Evolutionary conservation across 1,140 invertebrate genomes (phyloP).

Genomic region (Copidosoma floridanum): DNA sequence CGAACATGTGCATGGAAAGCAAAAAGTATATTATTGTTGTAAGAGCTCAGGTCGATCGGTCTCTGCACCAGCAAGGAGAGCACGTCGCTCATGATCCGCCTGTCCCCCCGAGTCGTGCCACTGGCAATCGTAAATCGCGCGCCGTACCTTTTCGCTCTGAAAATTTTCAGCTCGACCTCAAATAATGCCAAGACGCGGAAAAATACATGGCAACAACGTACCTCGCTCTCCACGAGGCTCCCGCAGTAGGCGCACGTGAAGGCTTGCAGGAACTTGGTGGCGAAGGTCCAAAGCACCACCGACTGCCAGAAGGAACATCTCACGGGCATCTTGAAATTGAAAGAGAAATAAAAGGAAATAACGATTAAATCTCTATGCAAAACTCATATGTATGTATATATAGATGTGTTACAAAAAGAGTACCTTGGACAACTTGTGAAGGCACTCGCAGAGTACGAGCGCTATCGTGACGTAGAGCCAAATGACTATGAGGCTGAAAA

Average conservation of each 20-base stretch:
- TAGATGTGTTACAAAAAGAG: too few species aligned
- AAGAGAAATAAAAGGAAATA: too few species aligned
- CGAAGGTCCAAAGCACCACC: background rate
- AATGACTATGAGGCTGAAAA: constrained; percentile 32
- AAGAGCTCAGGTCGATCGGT: background rate
- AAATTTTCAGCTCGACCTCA: background rate
- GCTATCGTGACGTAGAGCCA: constrained; percentile 31
- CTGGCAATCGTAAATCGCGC: background rate
- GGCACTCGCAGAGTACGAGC: constrained; percentile 28
- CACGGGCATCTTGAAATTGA: background rate
- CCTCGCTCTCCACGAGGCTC: background rate
- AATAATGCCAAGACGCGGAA: too few species aligned
- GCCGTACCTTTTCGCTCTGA: background rate
- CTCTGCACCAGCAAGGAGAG: background rate
- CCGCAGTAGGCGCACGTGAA: constrained; percentile 1
- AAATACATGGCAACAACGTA: too few species aligned
- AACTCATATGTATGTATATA: too few species aligned
- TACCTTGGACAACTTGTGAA: constrained; percentile 6
- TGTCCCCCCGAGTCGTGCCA: background rate
- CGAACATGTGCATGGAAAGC: background rate
- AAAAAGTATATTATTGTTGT: background rate
- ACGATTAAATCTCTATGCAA: too few species aligned
- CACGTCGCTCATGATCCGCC: background rate
- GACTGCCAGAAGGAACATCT: background rate
- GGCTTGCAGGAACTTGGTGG: background rate